Base-by-base conservation (phyloP, 2,113 vertebrate genomes). In the Helogale parvula region DNA sequence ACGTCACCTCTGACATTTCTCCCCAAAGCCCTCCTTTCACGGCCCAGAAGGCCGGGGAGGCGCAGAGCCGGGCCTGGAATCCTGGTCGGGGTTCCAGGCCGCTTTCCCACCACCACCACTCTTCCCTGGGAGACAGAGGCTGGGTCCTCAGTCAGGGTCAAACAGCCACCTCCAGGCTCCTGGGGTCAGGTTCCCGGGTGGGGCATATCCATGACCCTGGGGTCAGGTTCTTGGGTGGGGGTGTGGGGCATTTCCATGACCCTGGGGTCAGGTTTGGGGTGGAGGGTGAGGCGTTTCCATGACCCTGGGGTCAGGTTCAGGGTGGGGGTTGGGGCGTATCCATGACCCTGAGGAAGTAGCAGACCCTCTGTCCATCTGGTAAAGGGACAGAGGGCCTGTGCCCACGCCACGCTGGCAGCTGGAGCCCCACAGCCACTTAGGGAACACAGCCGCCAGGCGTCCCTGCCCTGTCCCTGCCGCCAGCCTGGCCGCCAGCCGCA, bases 371-470 rank as follows among this genome's bases (percentile, higher is more conserved):
- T 17, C 47, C 9, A 15, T 15, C 14, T 1, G 16, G 60, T 15
- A 3, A 38, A 11, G 38, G 33, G 35, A 8, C 38, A 11, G 13
- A 15, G 71, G 12, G 8, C 60, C 31, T 5, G 33, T 10, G 3
- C 5, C 33, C 11, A 23, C 7, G 3, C 7, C 33, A 7, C 12
- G 2, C 1, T 0, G 0, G 74, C 29, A 35, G 57, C 77, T 9
- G 23, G 31, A 81, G 29, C 54, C 76, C 25, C 11, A 4, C 3
- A 57, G 84, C 57, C 14, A n/a, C 21, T 83, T 13, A 16, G 25
- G 52, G 31, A 66, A 31, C 7, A 8, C 8, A 16, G 29, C 10
- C 23, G 45, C 2, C 45, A 47, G 45, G 0, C 6, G 17, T 7
- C 31, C 12, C 29, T 52, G 41, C 45, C 45, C 8, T 10, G 45